Conservation (phyloP, 2,888 invertebrate genomes). For the Saturnia japonica region DNA sequence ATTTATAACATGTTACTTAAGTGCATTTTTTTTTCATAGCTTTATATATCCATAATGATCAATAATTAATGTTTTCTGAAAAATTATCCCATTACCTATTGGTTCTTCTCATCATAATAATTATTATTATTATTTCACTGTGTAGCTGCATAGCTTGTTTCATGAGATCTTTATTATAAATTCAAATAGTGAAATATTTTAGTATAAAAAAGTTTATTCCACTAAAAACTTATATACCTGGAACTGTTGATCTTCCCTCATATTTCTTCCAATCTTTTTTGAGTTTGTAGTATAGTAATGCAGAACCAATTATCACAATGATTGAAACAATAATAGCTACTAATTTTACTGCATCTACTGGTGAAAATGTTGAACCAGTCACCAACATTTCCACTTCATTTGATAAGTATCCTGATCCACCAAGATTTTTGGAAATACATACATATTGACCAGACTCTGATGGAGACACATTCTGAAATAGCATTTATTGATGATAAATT, state of each 20-base stretch:
- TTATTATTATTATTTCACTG: too few relatives aligned
- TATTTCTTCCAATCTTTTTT: slow-evolving; percentile 71
- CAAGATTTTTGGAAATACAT: slow-evolving; percentile 83
- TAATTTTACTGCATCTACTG: slow-evolving; percentile 73
- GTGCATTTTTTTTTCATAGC: too few relatives aligned
- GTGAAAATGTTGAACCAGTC: slow-evolving; percentile 64
- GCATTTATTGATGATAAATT: not conserved
- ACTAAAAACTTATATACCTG: slow-evolving; percentile 49
- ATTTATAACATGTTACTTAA: too few relatives aligned
- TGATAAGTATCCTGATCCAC: slow-evolving; percentile 75
- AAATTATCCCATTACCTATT: too few relatives aligned
- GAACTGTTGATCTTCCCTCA: slow-evolving; percentile 61
- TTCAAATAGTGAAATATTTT: not conserved
- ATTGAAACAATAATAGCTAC: slow-evolving; percentile 72
- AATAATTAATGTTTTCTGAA: too few relatives aligned
- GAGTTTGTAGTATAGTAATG: slow-evolving; percentile 67
- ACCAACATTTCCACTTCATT: slow-evolving; percentile 84
- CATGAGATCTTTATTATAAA: not conserved
- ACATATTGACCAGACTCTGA: slow-evolving; percentile 84
- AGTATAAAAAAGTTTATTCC: not conserved
- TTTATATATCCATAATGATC: too few relatives aligned
- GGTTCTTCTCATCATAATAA: too few relatives aligned
- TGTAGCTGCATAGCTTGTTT: not conserved
- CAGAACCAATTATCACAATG: slow-evolving; percentile 68
- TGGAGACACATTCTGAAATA: slow-evolving; percentile 80